Base-by-base conservation (phyloP, 2,888 invertebrate species). In the Caenorhabditis sp. region DNA sequence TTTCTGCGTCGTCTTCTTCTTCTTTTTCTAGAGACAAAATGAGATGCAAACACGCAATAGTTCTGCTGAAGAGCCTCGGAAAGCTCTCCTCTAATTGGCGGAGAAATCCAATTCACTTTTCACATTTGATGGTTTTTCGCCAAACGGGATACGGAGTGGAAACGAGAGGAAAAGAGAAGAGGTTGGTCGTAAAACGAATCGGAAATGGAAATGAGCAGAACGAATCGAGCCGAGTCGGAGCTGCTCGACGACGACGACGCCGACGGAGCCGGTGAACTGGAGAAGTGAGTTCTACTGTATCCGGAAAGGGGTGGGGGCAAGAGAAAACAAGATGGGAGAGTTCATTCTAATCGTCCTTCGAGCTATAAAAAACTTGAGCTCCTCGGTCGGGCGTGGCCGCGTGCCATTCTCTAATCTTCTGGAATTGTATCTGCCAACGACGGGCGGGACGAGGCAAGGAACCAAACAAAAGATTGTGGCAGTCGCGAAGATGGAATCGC, bases 131-230 rank as follows among this genome's bases (percentile, higher is more conserved):
- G 44, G 40, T 35, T 32, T 35, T 62, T 61, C 44, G 11, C 18
- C 2, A 22, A 28, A 56, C 26, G 18, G 47, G 37, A 37, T 24
- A 70, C 51, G 70, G 35, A n/a, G 47, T 40, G 35, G 47, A 47
- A 47, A 53, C 37, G 62, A 37, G 51, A 44, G 35, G 35, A 37
- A 58, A 37, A 50, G 51, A 50, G 47, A 64, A 64, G n/a, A 72
- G 68, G 68, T 68, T 61, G 58, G 53, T 69, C 69, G 77, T 62
- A 64, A 69, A 69, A 55, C 61, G 77, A 69, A 77, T 56, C 68
- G 68, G 40, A 69, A 77, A 64, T 64, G 77, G 64, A 64, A 69
- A 77, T 69, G 69, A 58, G 61, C 22, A 44, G 58, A 44, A 71
- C 50, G 53, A 53, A 9, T 32, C 32, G 4, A 37, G 47, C n/a